Base-by-base conservation (phyloP, 1,140 invertebrate genomes). In the Ostrea edulis region DNA sequence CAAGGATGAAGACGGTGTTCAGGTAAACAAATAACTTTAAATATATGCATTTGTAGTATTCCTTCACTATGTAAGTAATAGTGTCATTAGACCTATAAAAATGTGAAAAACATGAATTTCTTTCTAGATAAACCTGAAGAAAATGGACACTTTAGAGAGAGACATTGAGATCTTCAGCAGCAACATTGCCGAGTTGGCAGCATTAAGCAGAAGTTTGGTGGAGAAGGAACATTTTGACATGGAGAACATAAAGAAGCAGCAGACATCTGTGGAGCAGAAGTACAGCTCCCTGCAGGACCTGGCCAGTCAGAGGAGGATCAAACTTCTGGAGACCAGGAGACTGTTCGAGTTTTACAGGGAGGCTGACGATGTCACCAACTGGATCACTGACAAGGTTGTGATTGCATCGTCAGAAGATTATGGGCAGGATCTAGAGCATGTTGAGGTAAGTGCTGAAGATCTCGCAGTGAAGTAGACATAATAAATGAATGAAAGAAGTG, bases 311-410 rank as follows among this genome's bases (percentile, higher is more conserved):
- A 96, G 98, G 86, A 98, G 98, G 8, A 97, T 96, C 87, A 98
- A 99, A 94, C 95, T 99, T 81, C 98, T 97, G 25, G 98, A 98
- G 5, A 98, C 98, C 29, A 98, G 99, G 95, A 98, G 99, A 95
- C 98, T 99, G 68, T 99, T 99, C 95, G 97, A 99, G 82, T 99
- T 99, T 97, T 98, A 99, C 95, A 96, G 98, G 71, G 99, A 99
- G 94, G 98, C 99, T 65, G 99, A 99, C 93, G 99, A 99, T 94
- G 99, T 99, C 9, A 98, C 98, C 94, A 98, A 99, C 95, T 99
- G 99, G 99, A 99, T 99, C 93, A 96, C 97, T 14, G 99, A 99
- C 95, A 99, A 99, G 95, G 98, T 99, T 88, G 98, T 98, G 91
- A 98, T 98, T 8, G 96, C 99, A 82, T 98, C 98, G 92, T 98